Evolutionary conservation across 2,888 invertebrate genomes (phyloP), one percentile per base, ranked within the genome.

Genomic region (Trichopoda pennipes): DNA sequence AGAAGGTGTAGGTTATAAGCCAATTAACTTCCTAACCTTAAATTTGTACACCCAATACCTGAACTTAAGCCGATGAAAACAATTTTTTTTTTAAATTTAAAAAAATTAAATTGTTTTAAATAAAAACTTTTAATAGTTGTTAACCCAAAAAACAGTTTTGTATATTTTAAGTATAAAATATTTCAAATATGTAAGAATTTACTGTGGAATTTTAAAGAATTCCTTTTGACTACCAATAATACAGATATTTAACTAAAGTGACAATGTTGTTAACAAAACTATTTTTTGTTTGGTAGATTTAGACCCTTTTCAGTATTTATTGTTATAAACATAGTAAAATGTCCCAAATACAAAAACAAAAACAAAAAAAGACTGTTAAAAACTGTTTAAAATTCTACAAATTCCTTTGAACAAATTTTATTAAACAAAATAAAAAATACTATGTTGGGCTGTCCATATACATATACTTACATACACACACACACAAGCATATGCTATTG

Each of bases 281-380:
- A 19, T 32, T 38, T 17, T 17, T 9, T 21, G n/a, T 9, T 28
- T 28, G 8, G 28, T 4, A 28, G 7, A 28, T 28, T 28, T 28
- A 56, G 47, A 74, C 47, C 63, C 17, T 64, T 74, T 61, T 32
- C n/a, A 63, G 21, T 61, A 53, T 63, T 64, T 38, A 49, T 56
- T 17, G 28, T 47, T 56, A 64, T 56, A 74, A 56, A 74, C 56
- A 74, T 23, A 16, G 12, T 3, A 8, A 38, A 38, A 38, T 38
- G 10, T 56, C 9, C 1, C 0, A 44, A 7, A n/a, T n/a, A n/a
- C n/a, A n/a, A n/a, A n/a, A n/a, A n/a, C n/a, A n/a, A n/a, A n/a
- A n/a, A 51, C 6, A 58, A 70, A 21, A 72, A 28, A 32, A 12
- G 55, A 38, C 38, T 35, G 19, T 44, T 49, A 47, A 17, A 14